Percentiles rank a stretch among this genome's conserved stretches.
Evolutionary conservation across 2,113 vertebrate species (phyloP).

Genomic region (Aspidoscelis tigris): DNA sequence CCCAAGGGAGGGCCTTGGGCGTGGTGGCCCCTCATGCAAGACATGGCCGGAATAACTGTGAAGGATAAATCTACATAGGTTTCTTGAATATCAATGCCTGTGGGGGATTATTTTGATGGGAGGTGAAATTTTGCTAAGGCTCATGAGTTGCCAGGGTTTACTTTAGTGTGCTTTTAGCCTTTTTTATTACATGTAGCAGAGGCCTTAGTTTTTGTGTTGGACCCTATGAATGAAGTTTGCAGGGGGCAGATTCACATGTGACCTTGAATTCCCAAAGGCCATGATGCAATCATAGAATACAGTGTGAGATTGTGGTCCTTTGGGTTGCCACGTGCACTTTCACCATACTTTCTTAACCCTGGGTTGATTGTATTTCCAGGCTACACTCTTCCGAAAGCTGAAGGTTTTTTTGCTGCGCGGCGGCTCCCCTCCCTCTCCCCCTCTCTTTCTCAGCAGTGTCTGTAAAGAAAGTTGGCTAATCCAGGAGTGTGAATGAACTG

Average conservation of each 20-base stretch:
- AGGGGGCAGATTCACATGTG: background rate
- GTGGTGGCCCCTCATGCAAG: background rate
- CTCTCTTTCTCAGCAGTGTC: background rate
- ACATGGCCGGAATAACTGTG: background rate
- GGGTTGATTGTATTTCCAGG: background rate
- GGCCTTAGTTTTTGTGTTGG: background rate
- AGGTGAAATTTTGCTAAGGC: too few relatives aligned
- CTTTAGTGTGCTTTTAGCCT: background rate
- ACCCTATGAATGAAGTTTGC: background rate
- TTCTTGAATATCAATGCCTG: background rate
- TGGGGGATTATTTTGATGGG: background rate
- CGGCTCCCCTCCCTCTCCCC: background rate
- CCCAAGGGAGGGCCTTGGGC: background rate
- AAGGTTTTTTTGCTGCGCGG: background rate
- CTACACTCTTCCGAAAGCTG: background rate
- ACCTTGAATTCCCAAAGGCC: background rate
- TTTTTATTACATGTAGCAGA: too few relatives aligned
- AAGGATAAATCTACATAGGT: background rate
- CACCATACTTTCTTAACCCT: background rate
- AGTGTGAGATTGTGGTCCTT: background rate
- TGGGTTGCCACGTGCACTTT: background rate
- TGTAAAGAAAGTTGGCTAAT: background rate
- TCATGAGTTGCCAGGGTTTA: too few relatives aligned
- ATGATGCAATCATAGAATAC: background rate
- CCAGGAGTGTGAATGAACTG: too few relatives aligned